A percentile compares a stretch with the other conserved stretches of the same genome.
Evolutionary conservation across 2,888 invertebrate species (phyloP).

Genomic region (Chromoteleia sp.): DNA sequence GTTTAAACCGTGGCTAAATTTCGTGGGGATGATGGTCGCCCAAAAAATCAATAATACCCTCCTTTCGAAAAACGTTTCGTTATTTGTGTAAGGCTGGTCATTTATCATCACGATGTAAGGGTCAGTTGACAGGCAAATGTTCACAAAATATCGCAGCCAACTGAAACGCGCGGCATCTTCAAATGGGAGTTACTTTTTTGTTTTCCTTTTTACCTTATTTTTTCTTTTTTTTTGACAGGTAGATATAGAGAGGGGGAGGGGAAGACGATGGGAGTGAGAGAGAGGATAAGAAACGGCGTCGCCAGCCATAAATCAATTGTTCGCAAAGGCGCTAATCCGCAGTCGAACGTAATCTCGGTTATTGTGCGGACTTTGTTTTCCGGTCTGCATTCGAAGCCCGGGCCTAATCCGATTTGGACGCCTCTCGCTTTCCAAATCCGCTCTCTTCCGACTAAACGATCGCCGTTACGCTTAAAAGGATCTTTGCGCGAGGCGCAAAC

Average conservation of each 20-base stretch:
- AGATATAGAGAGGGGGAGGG: too few species aligned
- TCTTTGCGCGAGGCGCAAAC: slow-evolving; percentile 26
- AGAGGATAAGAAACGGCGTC: slow-evolving; percentile 15
- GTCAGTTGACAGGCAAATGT: slow-evolving; percentile 25
- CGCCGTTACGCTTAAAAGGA: slow-evolving; percentile 47
- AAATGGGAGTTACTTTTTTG: neutral
- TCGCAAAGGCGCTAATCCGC: slow-evolving; percentile 44
- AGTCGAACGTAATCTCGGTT: slow-evolving; percentile 55
- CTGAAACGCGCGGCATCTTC: slow-evolving; percentile 11
- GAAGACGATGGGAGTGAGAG: neutral
- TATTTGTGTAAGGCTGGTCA: slow-evolving; percentile 31
- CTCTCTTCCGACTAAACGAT: slow-evolving; percentile 46
- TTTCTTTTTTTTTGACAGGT: neutral
- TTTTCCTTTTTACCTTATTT: neutral
- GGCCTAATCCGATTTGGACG: slow-evolving; percentile 56
- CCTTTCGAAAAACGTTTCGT: slow-evolving; percentile 32
- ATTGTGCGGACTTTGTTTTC: slow-evolving; percentile 58
- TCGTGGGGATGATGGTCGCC: neutral
- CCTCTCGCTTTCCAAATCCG: slow-evolving; percentile 48
- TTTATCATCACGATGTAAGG: slow-evolving; percentile 23
- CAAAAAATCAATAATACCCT: slow-evolving; percentile 37
- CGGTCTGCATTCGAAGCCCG: slow-evolving; percentile 38
- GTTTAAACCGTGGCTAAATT: slow-evolving; percentile 26
- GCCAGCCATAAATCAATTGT: slow-evolving; percentile 56
- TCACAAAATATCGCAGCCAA: slow-evolving; percentile 3